Conservation (phyloP, 2,888 invertebrate genomes). For the Tryphoninae sp. region DNA sequence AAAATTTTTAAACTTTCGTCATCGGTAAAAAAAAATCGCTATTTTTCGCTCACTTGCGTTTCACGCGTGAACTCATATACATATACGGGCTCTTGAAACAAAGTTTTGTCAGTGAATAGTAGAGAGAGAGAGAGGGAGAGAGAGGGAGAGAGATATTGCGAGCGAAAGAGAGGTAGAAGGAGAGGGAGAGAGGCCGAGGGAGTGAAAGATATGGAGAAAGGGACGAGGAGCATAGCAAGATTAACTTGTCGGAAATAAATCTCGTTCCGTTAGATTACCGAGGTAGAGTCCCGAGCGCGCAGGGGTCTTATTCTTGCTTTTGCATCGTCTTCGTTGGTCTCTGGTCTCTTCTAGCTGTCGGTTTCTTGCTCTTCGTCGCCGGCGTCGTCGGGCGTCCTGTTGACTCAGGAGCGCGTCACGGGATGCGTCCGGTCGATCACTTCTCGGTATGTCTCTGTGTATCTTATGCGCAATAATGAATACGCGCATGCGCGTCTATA, state of each 20-base stretch:
- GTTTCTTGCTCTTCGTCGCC: conserved; percentile 39
- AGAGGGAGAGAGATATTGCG: conserved; percentile 20
- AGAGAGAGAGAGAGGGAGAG: conserved; percentile 9
- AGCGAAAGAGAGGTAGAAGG: conserved; percentile 3
- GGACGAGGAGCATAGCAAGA: conserved; percentile 61
- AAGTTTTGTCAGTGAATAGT: conserved; percentile 29
- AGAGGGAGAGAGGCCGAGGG: conserved; percentile 14
- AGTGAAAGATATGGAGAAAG: conserved; percentile 44
- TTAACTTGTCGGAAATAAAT: conserved; percentile 70
- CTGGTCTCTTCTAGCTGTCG: conserved; percentile 14
- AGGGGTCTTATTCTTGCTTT: conserved; percentile 14
- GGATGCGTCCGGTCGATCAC: conserved; percentile 46
- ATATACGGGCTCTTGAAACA: conserved; percentile 39
- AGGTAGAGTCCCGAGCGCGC: conserved; percentile 36
- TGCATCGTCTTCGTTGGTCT: conserved; percentile 35
- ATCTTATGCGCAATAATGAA: not conserved
- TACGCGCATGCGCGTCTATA: not conserved
- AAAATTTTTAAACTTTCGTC: conserved; percentile 20
- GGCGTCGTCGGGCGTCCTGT: conserved; percentile 63
- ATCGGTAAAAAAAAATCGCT: not conserved
- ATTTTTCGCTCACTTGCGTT: conserved; percentile 45
- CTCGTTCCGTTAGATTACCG: conserved; percentile 70
- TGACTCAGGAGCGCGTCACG: conserved; percentile 66
- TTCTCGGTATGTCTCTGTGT: conserved; percentile 22
- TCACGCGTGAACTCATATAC: not conserved